These are phyloP conservation scores for Rhabditoides inermis DNA, from an alignment of 2,888 invertebrate species.

Conservation along the genomic window DNA sequence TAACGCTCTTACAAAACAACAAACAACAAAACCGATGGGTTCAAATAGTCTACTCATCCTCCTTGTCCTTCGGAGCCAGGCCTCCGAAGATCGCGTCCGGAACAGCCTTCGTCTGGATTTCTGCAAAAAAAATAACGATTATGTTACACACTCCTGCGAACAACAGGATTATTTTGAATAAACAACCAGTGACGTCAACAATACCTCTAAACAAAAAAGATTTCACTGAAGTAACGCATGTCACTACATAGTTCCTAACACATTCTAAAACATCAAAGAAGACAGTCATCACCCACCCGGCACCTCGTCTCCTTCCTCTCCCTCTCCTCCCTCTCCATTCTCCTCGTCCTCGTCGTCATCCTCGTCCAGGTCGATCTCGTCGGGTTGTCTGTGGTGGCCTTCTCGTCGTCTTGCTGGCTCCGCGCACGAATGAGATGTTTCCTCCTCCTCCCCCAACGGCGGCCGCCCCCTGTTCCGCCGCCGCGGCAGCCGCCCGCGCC, in stretches of 20 bases:
- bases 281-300: background rate
- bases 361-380: conserved; percentile 54
- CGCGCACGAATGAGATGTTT: conserved; percentile 64
- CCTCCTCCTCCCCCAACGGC: conserved; percentile 11
- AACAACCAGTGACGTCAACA: too few relatives aligned
- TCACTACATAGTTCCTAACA: too few relatives aligned
- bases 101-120: conserved; percentile 72
- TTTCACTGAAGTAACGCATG: too few relatives aligned
- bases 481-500: conserved; percentile 1
- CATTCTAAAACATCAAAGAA: too few relatives aligned
- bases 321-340: conserved; percentile 48
- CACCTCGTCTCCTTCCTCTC: background rate
- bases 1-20: too few relatives aligned
- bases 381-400: conserved; percentile 53
- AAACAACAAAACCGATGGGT: too few relatives aligned
- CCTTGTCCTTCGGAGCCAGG: conserved; percentile 47
- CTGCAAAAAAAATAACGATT: conserved; percentile 35
- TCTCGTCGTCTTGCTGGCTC: conserved; percentile 46
- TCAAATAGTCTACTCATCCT: too few relatives aligned
- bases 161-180: too few relatives aligned
- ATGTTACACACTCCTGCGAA: too few relatives aligned
- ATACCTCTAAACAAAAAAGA: too few relatives aligned
- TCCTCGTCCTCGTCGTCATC: conserved; percentile 48
- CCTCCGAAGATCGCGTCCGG: conserved; percentile 83
- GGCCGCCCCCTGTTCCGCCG: conserved; percentile 5